Conservation (phyloP, 2,113 vertebrate genomes). For the Pachycephala philippinensis region DNA sequence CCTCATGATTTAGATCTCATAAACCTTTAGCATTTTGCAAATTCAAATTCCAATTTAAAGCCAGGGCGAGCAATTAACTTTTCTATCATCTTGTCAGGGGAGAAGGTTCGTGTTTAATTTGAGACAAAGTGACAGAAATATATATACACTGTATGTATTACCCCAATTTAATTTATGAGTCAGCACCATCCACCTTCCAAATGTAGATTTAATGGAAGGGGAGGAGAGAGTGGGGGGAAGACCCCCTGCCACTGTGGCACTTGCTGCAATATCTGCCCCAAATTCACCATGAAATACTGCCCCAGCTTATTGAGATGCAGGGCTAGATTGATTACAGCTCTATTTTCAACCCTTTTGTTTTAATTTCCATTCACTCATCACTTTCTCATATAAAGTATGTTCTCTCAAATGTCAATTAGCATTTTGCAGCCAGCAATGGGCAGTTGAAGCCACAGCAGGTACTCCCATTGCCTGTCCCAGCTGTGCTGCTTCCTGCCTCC, state of each 20-base stretch:
- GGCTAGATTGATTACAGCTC: constrained; percentile 57
- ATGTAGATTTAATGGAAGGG: constrained; percentile 77
- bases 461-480: not conserved
- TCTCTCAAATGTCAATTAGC: constrained; percentile 22
- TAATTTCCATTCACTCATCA: constrained; percentile 56
- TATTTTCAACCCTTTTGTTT: constrained; percentile 70
- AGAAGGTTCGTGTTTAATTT: constrained; percentile 88
- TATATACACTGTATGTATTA: constrained; percentile 84
- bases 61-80: constrained; percentile 89
- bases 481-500: fast-evolving
- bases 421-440: not conserved
- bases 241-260: constrained; percentile 52
- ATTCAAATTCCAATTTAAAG: constrained; percentile 91
- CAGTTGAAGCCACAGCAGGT: not conserved
- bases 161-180: constrained; percentile 85
- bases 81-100: constrained; percentile 89
- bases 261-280: constrained; percentile 53
- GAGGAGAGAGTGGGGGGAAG: constrained; percentile 60
- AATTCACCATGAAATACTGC: constrained; percentile 30
- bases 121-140: constrained; percentile 89
- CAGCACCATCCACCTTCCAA: constrained; percentile 82
- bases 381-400: constrained; percentile 12
- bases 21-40: constrained; percentile 91
- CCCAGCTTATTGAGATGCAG: constrained; percentile 53
- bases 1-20: constrained; percentile 89